These are phyloP conservation scores for Tenebrosternarchus preto DNA, from an alignment of 2,113 vertebrate species.

Conservation along the genomic window DNA sequence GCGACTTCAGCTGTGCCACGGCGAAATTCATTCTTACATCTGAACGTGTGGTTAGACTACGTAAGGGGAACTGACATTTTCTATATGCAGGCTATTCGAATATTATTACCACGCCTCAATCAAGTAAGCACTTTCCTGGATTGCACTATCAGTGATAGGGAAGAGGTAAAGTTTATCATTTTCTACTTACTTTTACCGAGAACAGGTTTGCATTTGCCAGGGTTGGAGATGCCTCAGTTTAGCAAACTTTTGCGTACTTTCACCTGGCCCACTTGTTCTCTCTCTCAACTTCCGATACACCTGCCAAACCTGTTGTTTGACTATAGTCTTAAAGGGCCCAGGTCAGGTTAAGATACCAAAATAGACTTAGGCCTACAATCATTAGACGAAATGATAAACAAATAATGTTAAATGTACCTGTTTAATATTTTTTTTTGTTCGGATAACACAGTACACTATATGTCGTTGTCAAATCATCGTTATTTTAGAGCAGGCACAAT, in stretches of 20 bases:
- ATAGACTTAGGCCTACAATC: background rate
- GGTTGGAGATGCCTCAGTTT: constrained; percentile 2
- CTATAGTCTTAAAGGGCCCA: constrained; percentile 41
- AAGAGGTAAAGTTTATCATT: constrained; percentile 20
- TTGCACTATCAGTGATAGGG: background rate
- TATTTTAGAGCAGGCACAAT: constrained; percentile 43
- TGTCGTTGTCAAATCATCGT: background rate
- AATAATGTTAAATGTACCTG: background rate
- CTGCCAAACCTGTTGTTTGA: constrained; percentile 55
- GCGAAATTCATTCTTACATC: too few relatives aligned
- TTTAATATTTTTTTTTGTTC: background rate
- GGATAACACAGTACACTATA: background rate
- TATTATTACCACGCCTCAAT: too few relatives aligned
- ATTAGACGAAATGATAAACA: background rate
- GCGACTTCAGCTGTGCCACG: too few relatives aligned
- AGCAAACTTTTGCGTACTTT: constrained; percentile 4
- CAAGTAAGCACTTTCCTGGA: background rate
- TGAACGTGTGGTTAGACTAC: too few relatives aligned
- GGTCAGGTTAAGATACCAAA: background rate
- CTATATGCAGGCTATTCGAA: too few relatives aligned
- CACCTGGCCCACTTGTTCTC: constrained; percentile 44
- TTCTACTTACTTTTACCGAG: constrained; percentile 48
- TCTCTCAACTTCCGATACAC: constrained; percentile 46
- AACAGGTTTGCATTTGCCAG: constrained; percentile 22
- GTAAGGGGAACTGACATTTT: too few relatives aligned